These are phyloP conservation scores for Ophion ventricosus DNA, from an alignment of 2,888 invertebrate species.

Conservation along the genomic window DNA sequence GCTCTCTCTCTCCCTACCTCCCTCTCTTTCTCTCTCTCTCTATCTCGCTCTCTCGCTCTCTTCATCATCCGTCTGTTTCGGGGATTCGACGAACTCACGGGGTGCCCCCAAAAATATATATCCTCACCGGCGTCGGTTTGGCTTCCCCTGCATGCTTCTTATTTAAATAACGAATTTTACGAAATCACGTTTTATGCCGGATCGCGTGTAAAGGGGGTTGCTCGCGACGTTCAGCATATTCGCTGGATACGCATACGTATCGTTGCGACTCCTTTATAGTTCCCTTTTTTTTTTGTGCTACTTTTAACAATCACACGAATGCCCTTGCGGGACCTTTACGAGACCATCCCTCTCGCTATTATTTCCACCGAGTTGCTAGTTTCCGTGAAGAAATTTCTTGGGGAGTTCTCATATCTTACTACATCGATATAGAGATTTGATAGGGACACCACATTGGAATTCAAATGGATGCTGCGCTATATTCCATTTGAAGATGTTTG, in stretches of 20 bases:
- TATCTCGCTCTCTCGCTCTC: conserved; percentile 24
- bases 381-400: too few relatives aligned
- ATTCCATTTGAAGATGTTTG: too few relatives aligned
- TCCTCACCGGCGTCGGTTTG: conserved; percentile 49
- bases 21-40: conserved; percentile 27
- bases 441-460: too few relatives aligned
- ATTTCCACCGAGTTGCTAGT: too few relatives aligned
- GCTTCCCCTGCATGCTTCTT: conserved; percentile 66
- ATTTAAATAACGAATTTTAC: conserved; percentile 83
- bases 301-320: too few relatives aligned
- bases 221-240: conserved; percentile 38
- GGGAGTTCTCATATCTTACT: too few relatives aligned
- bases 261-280: too few relatives aligned
- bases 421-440: too few relatives aligned
- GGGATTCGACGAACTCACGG: conserved; percentile 58
- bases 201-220: conserved; percentile 58
- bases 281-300: conserved; percentile 14
- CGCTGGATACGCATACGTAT: not conserved
- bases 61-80: conserved; percentile 39
- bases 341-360: too few relatives aligned
- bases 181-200: conserved; percentile 81
- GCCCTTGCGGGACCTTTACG: too few relatives aligned
- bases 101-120: conserved; percentile 46
- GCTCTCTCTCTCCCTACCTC: conserved; percentile 32
- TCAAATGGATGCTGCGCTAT: too few relatives aligned